A percentile compares a stretch with the other conserved stretches of the same genome.
Conservation (phyloP, 2,113 vertebrate genomes). For the Chionodraco myersi region DNA sequence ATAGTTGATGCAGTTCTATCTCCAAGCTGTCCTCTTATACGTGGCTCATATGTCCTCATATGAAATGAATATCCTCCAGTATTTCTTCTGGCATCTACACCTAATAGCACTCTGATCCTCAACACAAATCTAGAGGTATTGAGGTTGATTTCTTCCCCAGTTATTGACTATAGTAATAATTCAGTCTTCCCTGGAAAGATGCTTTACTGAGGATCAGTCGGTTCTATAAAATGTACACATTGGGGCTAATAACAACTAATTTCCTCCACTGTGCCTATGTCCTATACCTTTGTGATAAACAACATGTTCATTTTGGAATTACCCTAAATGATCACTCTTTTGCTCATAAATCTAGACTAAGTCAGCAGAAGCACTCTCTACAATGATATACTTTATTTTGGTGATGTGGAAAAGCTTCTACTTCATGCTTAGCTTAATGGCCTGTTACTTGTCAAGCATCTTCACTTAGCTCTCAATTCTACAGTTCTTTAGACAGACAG, state of each 20-base stretch:
- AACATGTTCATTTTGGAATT: background rate
- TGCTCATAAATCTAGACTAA: background rate
- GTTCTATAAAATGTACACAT: background rate
- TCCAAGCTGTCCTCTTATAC: background rate
- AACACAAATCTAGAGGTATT: conserved; percentile 15
- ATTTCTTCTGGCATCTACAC: conserved; percentile 6
- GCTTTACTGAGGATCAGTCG: conserved; percentile 16
- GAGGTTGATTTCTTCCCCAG: conserved; percentile 3
- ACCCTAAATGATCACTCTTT: background rate
- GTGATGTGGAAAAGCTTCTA: background rate
- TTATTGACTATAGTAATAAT: conserved; percentile 34
- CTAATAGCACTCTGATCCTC: background rate
- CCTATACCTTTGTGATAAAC: background rate
- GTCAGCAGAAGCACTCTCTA: background rate
- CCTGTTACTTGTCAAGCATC: conserved; percentile 13
- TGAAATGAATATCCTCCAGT: background rate
- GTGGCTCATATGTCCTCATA: background rate
- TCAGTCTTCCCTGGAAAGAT: conserved; percentile 10
- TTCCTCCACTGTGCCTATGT: background rate
- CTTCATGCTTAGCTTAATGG: conserved; percentile 3
- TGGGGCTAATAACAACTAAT: conserved; percentile 2
- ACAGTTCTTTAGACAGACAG: background rate
- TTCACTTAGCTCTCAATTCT: conserved; percentile 10
- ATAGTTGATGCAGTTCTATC: background rate
- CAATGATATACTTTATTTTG: background rate